phyloP scores from a whole-genome alignment of 2,888 invertebrate species.

The Drosophila percnosoma region DNA sequence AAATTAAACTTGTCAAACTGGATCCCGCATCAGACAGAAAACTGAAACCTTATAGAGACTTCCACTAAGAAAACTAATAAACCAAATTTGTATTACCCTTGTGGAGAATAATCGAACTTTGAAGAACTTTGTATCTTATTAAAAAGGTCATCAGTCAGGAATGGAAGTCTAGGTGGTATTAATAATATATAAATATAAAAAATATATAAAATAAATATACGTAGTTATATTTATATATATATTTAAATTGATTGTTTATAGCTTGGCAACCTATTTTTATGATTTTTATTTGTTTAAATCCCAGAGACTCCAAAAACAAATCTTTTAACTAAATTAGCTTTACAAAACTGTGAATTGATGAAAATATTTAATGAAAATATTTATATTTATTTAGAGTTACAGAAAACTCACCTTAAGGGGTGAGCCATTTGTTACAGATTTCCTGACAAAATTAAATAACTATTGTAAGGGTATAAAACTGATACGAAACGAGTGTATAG shows the following conservation, averaged over 20 bases:
- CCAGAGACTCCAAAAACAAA: too few relatives aligned
- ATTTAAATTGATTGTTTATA: neutral
- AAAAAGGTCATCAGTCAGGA: too few relatives aligned
- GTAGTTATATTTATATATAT: neutral
- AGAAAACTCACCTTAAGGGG: neutral
- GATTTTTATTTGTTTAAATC: neutral
- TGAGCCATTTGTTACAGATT: neutral
- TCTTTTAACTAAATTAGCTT: too few relatives aligned
- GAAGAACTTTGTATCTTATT: too few relatives aligned
- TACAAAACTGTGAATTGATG: neutral
- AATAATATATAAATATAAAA: neutral
- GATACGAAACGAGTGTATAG: slow-evolving; percentile 26
- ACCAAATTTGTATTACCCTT: too few relatives aligned
- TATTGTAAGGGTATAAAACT: slow-evolving; percentile 26
- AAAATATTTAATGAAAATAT: neutral
- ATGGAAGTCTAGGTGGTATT: too few relatives aligned
- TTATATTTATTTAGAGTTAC: neutral
- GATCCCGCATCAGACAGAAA: neutral
- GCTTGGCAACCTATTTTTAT: too few relatives aligned
- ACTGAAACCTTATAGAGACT: too few relatives aligned
- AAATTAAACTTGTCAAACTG: neutral
- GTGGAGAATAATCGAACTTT: too few relatives aligned
- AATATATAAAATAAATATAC: neutral
- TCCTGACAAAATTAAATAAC: neutral
- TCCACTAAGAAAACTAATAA: too few relatives aligned